Evolutionary conservation across 2,888 invertebrate genomes (phyloP), one percentile per base, ranked within the genome.

Genomic region (Pammene fasciana): DNA sequence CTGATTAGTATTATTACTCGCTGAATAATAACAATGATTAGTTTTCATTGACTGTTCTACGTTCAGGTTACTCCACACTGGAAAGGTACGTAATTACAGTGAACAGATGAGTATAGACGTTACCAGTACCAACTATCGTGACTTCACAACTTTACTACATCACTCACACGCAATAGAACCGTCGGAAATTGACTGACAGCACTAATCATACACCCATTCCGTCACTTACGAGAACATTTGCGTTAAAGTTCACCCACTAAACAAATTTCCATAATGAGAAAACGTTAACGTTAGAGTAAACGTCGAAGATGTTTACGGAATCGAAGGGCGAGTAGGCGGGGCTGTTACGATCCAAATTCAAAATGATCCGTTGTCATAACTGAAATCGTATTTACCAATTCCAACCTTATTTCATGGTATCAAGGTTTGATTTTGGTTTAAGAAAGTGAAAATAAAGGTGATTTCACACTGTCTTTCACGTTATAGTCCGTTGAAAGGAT

Each of bases 331-430:
- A 75, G 75, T 75, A 74, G 83, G 84, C 80, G 82, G 76, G 73
- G 77, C 76, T 74, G 75, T 75, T 76, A 77, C 76, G 71, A 80
- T 78, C 78, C 73, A 81, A 82, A 81, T 80, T 77, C 77, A 77
- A 82, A 82, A 84, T 85, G 80, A 85, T 86, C 78, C 78, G 76
- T 79, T 82, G 82, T 85, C 86, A 83, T 83, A 81, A 79, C 67
- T 66, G 61, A 54, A 41, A 18, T 5, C 10, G 0, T 0, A 14
- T n/a, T 6, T 38, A 14, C 5, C 0, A 72, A 56, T 71, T 65
- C 71, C 26, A 61, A 70, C 61, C 67, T 43, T 73, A 50, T 59
- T 1, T 0, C 3, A 41, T 5, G 0, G 1, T 1, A 7, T 62
- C 62, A 71, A 34, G 70, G 73, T 74, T 60, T 26, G 46, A 8